Evolutionary conservation across 2,888 invertebrate genomes (phyloP).

Genomic region (Alloscopus bannaensis): DNA sequence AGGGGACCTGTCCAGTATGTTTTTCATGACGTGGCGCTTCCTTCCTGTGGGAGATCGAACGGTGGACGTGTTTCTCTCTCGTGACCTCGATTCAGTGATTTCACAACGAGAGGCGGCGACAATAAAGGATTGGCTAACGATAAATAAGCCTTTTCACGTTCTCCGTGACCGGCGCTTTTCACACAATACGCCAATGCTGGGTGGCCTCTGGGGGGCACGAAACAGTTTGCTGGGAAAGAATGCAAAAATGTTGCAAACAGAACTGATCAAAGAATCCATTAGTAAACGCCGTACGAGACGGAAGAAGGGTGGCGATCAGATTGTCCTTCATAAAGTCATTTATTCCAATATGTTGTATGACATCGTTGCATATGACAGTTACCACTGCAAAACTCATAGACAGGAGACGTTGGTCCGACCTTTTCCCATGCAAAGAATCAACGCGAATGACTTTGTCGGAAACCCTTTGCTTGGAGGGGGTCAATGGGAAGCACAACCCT

Average conservation of each 20-base stretch:
- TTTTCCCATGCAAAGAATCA: conserved; percentile 10
- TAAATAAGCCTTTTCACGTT: neutral
- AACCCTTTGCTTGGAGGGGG: neutral
- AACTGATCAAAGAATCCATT: neutral
- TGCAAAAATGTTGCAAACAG: neutral
- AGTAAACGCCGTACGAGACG: neutral
- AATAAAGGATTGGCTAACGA: conserved; percentile 2
- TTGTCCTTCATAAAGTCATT: neutral
- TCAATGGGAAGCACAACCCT: neutral
- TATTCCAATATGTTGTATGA: neutral
- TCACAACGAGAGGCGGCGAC: neutral
- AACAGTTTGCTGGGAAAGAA: conserved; percentile 1
- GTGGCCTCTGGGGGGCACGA: conserved; percentile 14
- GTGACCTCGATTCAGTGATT: neutral
- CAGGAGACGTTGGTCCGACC: neutral
- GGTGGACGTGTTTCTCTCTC: conserved; percentile 3
- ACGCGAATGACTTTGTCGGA: neutral
- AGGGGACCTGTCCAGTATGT: neutral
- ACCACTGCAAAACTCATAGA: neutral
- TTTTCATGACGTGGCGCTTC: conserved; percentile 2
- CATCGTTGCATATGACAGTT: conserved; percentile 25
- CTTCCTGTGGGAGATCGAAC: conserved; percentile 13
- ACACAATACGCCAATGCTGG: conserved; percentile 7
- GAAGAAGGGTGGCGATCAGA: neutral
- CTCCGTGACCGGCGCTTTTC: neutral